A percentile compares a stretch with the other conserved stretches of the same genome.
These are phyloP conservation scores for Magallana angulata DNA, from an alignment of 1,140 invertebrate species.

Conservation along the genomic window DNA sequence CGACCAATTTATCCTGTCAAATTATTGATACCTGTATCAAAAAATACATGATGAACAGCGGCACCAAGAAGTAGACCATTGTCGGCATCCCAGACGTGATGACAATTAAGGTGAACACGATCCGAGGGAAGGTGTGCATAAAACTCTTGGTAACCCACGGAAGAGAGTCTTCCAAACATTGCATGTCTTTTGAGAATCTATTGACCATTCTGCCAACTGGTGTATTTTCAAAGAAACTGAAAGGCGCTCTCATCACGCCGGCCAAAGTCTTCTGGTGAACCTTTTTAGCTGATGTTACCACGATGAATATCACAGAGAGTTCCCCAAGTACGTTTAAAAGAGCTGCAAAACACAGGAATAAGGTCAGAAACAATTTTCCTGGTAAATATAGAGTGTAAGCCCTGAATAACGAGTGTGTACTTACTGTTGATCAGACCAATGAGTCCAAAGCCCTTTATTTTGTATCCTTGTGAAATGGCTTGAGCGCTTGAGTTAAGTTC, in stretches of 20 bases:
- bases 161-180: conserved; percentile 69
- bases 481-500: too few species aligned
- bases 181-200: conserved; percentile 83
- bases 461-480: too few species aligned
- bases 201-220: conserved; percentile 84
- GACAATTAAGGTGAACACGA: background rate
- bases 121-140: background rate
- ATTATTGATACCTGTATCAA: too few species aligned
- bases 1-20: too few species aligned
- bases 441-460: too few species aligned
- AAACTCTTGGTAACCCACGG: background rate
- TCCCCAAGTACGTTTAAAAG: background rate
- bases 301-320: background rate
- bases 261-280: too few species aligned
- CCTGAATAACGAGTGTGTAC: too few species aligned
- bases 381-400: too few species aligned
- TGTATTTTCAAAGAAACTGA: conserved; percentile 85
- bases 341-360: background rate
- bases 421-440: too few species aligned
- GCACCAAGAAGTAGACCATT: background rate
- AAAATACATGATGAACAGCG: background rate
- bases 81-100: conserved; percentile 7
- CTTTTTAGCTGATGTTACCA: too few species aligned
- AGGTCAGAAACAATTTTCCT: background rate
- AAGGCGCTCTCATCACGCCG: conserved; percentile 74